phyloP scores from a whole-genome alignment of 2,113 vertebrate species.

The Mungos mungo region DNA sequence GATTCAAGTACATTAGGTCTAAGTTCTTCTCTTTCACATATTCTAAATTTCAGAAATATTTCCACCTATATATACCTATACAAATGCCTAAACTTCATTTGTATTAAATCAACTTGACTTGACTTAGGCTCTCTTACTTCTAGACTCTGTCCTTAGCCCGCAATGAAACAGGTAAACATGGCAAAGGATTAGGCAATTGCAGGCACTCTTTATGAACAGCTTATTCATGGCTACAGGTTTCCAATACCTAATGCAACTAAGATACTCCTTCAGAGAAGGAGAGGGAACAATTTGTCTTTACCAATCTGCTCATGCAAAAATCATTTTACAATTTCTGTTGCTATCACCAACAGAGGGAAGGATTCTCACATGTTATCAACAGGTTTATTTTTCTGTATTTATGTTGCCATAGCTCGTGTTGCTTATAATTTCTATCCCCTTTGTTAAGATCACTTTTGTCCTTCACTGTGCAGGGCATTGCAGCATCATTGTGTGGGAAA shows the following conservation, averaged over 20 bases:
- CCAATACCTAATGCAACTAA: background rate
- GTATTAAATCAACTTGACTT: background rate
- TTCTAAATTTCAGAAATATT: slow-evolving; percentile 10
- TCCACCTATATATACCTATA: background rate
- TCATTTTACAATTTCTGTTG: background rate
- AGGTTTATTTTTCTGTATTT: background rate
- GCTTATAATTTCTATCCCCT: background rate
- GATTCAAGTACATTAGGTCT: background rate
- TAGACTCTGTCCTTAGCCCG: background rate
- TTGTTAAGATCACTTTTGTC: slow-evolving; percentile 14
- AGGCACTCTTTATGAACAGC: background rate
- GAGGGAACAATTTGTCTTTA: background rate
- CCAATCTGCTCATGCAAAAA: background rate
- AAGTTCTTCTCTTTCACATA: background rate
- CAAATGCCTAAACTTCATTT: background rate
- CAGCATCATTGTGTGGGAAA: slow-evolving; percentile 8
- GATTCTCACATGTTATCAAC: background rate
- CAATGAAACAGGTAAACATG: background rate
- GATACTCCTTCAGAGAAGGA: background rate
- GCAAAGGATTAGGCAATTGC: background rate
- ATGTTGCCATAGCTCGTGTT: background rate
- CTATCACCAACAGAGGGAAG: background rate
- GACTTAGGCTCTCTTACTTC: background rate
- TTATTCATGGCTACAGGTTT: background rate
- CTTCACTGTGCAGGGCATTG: background rate